Base-by-base conservation (phyloP, 2,113 vertebrate genomes). In the Hypocryptadius cinnamomeus region DNA sequence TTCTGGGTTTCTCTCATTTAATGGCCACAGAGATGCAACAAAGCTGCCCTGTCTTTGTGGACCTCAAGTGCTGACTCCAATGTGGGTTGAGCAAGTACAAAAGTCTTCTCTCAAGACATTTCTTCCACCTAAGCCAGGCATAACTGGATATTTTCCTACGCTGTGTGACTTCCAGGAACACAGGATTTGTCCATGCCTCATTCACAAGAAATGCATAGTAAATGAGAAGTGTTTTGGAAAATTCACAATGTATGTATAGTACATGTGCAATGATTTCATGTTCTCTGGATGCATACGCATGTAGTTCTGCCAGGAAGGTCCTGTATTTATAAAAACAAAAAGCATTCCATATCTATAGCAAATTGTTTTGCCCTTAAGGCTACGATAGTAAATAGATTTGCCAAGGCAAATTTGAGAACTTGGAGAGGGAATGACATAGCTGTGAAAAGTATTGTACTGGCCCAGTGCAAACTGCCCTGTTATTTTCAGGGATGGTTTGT, bases 191-290 rank as follows among this genome's bases (percentile, higher is more conserved):
- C 66, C 82, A 61, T 93, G 93, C 84, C 89, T 91, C 87, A 40
- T 92, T 94, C 94, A 95, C 80, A 89, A 91, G 69, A 94, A 95
- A 71, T 15, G 44, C 77, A 59, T 48, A 71, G 72, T 78, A 94
- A 92, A 93, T 51, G 56, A 93, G 65, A 76, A 74, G 69, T 84
- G 73, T 92, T 96, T 90, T 96, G 95, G 93, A 93, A 93, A 95
- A 90, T 90, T 77, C 78, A 78, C 77, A 87, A 39, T 71, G 78
- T 65, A 68, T 84, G 69, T 68, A 89, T 37, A 84, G 89, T 81
- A 92, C 60, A 45, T 89, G 91, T 91, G 87, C 69, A 93, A 92
- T 87, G 93, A 94, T 89, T 92, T 89, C 68, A 73, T 87, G 84
- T 89, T 80, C 85, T 94, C 89, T 94, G 86, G 79, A 95, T 79